Percentiles rank a stretch among this genome's conserved stretches.
These are phyloP conservation scores for Orius insidiosus DNA, from an alignment of 1,140 invertebrate species.

Conservation along the genomic window DNA sequence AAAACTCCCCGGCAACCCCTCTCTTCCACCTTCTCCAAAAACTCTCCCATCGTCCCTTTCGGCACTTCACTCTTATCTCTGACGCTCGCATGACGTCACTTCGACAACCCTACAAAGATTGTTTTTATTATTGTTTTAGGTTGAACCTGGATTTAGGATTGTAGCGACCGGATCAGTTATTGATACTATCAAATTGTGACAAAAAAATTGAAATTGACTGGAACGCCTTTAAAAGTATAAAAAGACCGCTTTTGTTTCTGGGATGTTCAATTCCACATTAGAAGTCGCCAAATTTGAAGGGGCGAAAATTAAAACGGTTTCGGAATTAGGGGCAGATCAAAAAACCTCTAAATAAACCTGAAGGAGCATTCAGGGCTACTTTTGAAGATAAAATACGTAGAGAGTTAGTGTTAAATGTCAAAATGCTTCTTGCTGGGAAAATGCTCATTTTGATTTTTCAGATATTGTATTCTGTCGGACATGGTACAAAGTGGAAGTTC, in stretches of 20 bases:
- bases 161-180: constrained; percentile 89
- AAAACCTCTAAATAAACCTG: constrained; percentile 68
- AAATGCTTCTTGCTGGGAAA: background rate
- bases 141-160: constrained; percentile 67
- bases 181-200: constrained; percentile 89
- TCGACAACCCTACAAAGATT: too few species aligned
- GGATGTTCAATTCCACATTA: constrained; percentile 83
- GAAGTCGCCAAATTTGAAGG: constrained; percentile 98
- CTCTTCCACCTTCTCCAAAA: too few species aligned
- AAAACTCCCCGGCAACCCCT: too few species aligned
- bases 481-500: constrained; percentile 86
- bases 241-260: constrained; percentile 95
- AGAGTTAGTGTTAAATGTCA: constrained; percentile 63
- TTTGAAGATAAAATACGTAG: constrained; percentile 91
- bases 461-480: constrained; percentile 92
- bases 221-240: constrained; percentile 85
- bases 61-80: too few species aligned
- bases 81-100: too few species aligned
- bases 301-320: constrained; percentile 86
- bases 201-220: constrained; percentile 94
- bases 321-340: constrained; percentile 97
- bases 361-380: constrained; percentile 89
- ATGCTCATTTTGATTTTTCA: constrained; percentile 24
- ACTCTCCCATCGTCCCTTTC: too few species aligned
- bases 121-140: too few species aligned